These are phyloP conservation scores for Beris morrisii DNA, from an alignment of 2,888 invertebrate species.

Conservation along the genomic window DNA sequence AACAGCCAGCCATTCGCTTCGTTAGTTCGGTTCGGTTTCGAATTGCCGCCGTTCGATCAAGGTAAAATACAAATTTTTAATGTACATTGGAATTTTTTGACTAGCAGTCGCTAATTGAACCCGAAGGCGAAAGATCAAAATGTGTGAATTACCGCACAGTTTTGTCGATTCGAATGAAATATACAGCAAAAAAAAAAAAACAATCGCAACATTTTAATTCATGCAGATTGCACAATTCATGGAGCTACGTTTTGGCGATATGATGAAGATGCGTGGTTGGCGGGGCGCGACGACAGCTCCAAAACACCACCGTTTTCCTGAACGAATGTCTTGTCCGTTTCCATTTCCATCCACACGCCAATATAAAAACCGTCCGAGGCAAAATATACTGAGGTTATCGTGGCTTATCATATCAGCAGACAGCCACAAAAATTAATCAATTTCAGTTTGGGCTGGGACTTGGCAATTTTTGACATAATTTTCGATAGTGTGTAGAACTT, in stretches of 20 bases:
- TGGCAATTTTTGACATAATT: background rate
- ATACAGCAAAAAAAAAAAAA: no score
- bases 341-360: no score
- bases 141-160: no score
- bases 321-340: no score
- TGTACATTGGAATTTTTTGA: constrained; percentile 24
- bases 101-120: constrained; percentile 25
- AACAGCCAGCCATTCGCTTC: constrained; percentile 9
- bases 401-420: constrained; percentile 13
- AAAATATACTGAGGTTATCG: constrained; percentile 24
- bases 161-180: no score
- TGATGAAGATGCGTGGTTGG: no score
- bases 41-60: constrained; percentile 14
- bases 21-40: background rate
- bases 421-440: constrained; percentile 21
- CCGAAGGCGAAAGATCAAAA: constrained; percentile 30
- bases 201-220: no score
- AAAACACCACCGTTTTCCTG: no score
- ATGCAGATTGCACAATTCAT: no score
- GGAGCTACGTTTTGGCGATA: no score
- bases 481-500: no score
- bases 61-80: constrained; percentile 11
- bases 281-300: no score
- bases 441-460: constrained; percentile 25
- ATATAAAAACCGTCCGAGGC: background rate